Base-by-base conservation (phyloP, 64 coral and sea anemone species). In the Astreopora myriophthalma region DNA sequence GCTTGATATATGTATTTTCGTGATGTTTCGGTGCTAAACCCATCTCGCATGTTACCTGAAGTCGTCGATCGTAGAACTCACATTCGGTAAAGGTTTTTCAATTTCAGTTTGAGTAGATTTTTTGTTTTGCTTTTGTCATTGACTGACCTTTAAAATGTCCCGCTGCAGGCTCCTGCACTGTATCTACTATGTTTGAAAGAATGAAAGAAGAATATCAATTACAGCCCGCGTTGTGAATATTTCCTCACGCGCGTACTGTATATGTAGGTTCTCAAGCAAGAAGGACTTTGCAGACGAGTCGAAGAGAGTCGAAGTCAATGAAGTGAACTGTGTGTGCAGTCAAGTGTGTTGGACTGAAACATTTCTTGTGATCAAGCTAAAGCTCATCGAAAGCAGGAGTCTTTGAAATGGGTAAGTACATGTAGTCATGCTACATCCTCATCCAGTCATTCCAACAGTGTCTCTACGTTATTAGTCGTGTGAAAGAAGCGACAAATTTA, bases 131-230 rank as follows among this genome's bases (percentile, higher is more conserved):
- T 17, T 30, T 80, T 80, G 48, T 60, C 26, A 60, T 37, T 33
- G n/a, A 83, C 52, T 37, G 79, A 65, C 61, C 33, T 83, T 83
- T 64, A 26, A 83, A 64, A 83, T 83, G 32, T 83, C 55, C 22
- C 19, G 52, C 79, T 83, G 58, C 8, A 83, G 38, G 6, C 27
- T 34, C 28, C 39, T 76, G 23, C n/a, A 16, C 44, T 37, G 30
- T 83, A 83, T 83, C 55, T 83, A 10, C 65, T 65, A 64, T 80
- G 55, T 83, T 23, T 19, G 7, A 83, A 64, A 64, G 31, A 78
- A 64, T 83, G 79, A 35, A n/a, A 37, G 23, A 83, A 61, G 25
- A 34, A 37, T 29, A 63, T 65, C 48, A 37, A 64, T 83, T 37
- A 64, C 55, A 64, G 17, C 51, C 17, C 51, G 51, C 13, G 34